Conservation (phyloP, 2,888 invertebrate genomes). For the Griposia aprilina region DNA sequence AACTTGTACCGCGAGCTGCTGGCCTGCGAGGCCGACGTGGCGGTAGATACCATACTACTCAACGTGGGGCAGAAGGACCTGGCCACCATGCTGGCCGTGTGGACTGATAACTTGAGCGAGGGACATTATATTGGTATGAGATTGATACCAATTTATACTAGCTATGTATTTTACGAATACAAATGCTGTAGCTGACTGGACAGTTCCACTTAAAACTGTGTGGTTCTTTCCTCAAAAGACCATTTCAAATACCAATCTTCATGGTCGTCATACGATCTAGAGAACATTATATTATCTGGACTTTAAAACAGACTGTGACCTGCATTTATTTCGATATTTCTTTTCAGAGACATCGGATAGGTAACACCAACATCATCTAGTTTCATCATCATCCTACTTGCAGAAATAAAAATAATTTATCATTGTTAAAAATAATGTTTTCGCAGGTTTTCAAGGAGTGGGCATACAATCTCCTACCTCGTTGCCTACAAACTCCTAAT, state of each 20-base stretch:
- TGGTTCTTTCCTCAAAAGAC: too few species aligned
- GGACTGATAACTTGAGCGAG: conserved; percentile 93
- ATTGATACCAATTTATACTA: not conserved
- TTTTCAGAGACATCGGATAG: too few species aligned
- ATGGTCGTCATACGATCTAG: too few species aligned
- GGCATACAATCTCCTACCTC: not conserved
- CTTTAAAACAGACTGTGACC: too few species aligned
- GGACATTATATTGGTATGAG: conserved; percentile 88
- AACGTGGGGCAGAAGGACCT: conserved; percentile 94
- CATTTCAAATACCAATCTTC: too few species aligned
- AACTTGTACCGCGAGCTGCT: conserved; percentile 81
- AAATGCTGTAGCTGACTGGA: too few species aligned
- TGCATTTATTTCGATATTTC: too few species aligned
- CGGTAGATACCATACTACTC: conserved; percentile 92
- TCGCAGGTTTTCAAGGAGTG: not conserved
- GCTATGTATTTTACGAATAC: not conserved
- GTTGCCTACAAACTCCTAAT: not conserved
- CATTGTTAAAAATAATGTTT: not conserved
- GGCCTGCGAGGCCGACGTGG: conserved; percentile 92
- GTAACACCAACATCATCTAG: too few species aligned
- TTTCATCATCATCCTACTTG: too few species aligned
- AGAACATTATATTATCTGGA: too few species aligned
- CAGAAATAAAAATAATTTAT: not conserved
- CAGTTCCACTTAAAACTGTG: too few species aligned
- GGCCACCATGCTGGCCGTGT: conserved; percentile 93